Evolutionary conservation across 2,888 invertebrate genomes (phyloP).

Genomic region (Macrophya alboannulata): DNA sequence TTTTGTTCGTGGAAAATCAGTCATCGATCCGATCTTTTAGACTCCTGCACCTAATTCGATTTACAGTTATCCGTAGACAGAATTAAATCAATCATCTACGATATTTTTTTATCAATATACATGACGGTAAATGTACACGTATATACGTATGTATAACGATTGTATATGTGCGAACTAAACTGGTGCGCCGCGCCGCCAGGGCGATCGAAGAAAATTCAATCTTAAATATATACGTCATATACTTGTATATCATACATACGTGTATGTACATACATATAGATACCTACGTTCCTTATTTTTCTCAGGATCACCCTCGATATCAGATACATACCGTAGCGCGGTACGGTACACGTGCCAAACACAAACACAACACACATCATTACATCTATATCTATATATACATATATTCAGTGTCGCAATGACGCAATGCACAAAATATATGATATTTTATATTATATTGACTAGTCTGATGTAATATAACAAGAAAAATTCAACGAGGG

Average conservation of each 20-base stretch:
- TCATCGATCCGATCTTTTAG: too few relatives aligned
- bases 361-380: background rate
- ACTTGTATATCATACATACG: background rate
- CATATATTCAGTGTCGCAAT: background rate
- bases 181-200: background rate
- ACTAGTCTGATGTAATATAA: background rate
- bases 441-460: too few relatives aligned
- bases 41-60: too few relatives aligned
- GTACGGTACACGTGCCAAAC: background rate
- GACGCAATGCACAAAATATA: constrained; percentile 48
- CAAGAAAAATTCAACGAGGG: background rate
- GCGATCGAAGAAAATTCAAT: background rate
- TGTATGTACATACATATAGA: too few relatives aligned
- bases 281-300: background rate
- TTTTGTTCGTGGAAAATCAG: too few relatives aligned
- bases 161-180: background rate
- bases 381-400: background rate
- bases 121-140: too few relatives aligned
- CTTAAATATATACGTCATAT: background rate
- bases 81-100: too few relatives aligned
- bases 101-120: too few relatives aligned
- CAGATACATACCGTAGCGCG: background rate
- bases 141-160: background rate
- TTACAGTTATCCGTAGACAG: too few relatives aligned
- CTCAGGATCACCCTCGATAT: too few relatives aligned